These are phyloP conservation scores for Acronicta leporina DNA, from an alignment of 2,888 invertebrate genomes.

Conservation along the genomic window DNA sequence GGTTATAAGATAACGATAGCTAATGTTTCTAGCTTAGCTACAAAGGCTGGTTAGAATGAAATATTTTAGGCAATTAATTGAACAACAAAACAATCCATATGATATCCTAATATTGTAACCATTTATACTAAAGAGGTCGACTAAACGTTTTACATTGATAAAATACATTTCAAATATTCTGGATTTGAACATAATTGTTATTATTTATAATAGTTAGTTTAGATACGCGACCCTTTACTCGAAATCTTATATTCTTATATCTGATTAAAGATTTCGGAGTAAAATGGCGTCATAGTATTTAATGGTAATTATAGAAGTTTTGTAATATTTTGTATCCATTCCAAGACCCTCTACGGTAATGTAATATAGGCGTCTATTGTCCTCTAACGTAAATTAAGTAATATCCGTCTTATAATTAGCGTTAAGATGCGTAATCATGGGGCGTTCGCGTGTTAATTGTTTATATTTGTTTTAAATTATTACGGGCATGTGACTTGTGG, in stretches of 20 bases:
- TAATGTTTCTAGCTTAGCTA: too few species aligned
- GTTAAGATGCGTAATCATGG: constrained; percentile 71
- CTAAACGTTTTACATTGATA: constrained; percentile 53
- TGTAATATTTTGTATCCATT: constrained; percentile 88
- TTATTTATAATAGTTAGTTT: constrained; percentile 71
- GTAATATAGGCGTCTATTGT: constrained; percentile 85
- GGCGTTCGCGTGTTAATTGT: constrained; percentile 35
- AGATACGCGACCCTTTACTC: constrained; percentile 49
- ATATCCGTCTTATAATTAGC: constrained; percentile 85
- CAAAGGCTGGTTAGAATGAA: not conserved
- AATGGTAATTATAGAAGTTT: constrained; percentile 67
- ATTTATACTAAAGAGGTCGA: constrained; percentile 53
- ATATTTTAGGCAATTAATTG: constrained; percentile 11
- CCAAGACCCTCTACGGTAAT: constrained; percentile 79
- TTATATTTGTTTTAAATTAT: constrained; percentile 29
- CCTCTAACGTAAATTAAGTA: constrained; percentile 77
- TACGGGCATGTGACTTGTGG: constrained; percentile 10
- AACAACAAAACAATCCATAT: constrained; percentile 36
- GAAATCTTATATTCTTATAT: constrained; percentile 44
- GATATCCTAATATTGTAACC: constrained; percentile 54
- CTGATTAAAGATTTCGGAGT: constrained; percentile 39
- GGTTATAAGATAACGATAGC: too few species aligned
- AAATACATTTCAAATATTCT: constrained; percentile 69
- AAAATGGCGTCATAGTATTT: constrained; percentile 57
- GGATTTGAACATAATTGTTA: constrained; percentile 74